Base-by-base conservation (phyloP, 2,797 vertebrate genomes). In the Amblyraja radiata region DNA sequence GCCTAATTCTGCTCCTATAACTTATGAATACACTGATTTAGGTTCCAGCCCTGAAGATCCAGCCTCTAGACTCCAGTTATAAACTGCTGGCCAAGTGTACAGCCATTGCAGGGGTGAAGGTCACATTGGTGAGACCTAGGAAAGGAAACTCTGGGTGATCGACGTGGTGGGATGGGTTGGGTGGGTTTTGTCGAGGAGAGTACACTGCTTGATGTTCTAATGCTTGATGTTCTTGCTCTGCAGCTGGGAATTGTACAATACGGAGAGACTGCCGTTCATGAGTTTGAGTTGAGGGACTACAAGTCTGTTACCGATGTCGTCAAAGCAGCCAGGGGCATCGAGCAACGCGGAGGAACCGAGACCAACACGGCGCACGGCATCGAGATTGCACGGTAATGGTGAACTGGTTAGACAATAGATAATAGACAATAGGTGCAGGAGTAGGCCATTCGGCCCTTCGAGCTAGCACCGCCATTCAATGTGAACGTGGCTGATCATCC, bases 331-430 rank as follows among this genome's bases (percentile, higher is more conserved):
- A 98, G 97, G 92, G 98, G 97, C 93, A 99, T 99, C 28, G 94
- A 98, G 94, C 98, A 99, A 93, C 96, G 98, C 16, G 98, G 98
- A 28, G 98, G 98, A 0, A 98, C 98, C 13, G 98, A 99, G 95
- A 99, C 98, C 93, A 97, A 98, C 95, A 99, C 98, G 0, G 98
- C 98, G 13, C 97, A 98, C 0, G 98, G 98, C 94, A 99, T 99
- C 93, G 98, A 97, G 94, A 96, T 97, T 93, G 98, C 98, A 94
- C 97, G 98, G 98, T 99, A 97, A 95, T 23, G 2, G n/a, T 6
- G 21, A 74, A 74, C 21, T 5, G 9, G 2, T 54, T 54, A 54
- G 5, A 54, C 46, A 54, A 54, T 54, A 46, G 2, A 46, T 46
- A 46, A 46, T 3, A 54, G 46, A 6, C 46, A 54, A 54, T 54